Base-by-base conservation (phyloP, 2,797 vertebrate species). In the Haliaeetus albicilla region DNA sequence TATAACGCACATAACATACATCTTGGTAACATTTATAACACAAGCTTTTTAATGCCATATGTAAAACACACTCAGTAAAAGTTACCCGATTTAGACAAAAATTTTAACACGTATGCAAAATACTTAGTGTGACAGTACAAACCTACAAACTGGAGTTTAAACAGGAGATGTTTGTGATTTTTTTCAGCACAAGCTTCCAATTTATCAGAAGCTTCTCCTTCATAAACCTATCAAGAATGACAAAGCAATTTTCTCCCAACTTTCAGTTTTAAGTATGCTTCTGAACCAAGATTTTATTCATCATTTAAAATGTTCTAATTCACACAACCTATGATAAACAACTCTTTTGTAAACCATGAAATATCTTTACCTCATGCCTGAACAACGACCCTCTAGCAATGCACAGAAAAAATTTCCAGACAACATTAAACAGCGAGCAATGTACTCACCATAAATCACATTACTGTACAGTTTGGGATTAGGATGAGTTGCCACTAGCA, bases 401-500 rank as follows among this genome's bases (percentile, higher is more conserved):
- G 22, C 63, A 77, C 13, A 20, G 56, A n/a, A 73, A 78, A 82
- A 48, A 77, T 30, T 37, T 39, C 77, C 90, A 91, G 79, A 33
- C 77, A 88, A 37, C 41, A 57, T 19, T 82, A 49, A 57, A 57
- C 10, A 71, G 84, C 3, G 1, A 88, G 78, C 65, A 43, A 27
- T 25, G 65, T 48, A 57, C 79, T 59, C 82, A 6, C 79, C 73
- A 81, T 70, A 95, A 97, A 92, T 92, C 90, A 92, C 76, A 91
- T 48, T 48, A 75, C 65, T 25, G 63, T 56, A 89, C 69, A 94
- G 84, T 86, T 80, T 95, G 82, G 93, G 94, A 96, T 96, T 94
- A 95, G 81, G 92, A 95, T 73, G 91, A 83, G 96, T 94, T 97
- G 94, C 94, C 92, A 96, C 67, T 93, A 92, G 97, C 95, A 96